A percentile compares a stretch with the other conserved stretches of the same genome.
Conservation (phyloP, 1,140 invertebrate species). For the Acromyrmex charruanus region DNA sequence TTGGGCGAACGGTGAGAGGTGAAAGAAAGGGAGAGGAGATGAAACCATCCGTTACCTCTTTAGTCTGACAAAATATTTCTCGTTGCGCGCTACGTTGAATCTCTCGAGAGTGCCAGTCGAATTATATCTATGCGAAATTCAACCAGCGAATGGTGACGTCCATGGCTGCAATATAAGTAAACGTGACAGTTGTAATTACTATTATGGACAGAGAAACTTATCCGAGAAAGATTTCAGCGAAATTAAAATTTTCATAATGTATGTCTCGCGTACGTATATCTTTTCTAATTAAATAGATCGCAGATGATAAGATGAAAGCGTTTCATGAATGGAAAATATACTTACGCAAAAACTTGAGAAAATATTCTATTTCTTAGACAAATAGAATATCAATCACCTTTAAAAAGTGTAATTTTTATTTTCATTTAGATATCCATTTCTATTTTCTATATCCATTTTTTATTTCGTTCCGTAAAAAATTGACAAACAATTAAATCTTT, state of each 20-base stretch:
- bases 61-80: constrained; percentile 81
- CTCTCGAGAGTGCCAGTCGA: constrained; percentile 67
- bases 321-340: background rate
- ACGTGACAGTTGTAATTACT: constrained; percentile 64
- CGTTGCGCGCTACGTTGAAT: constrained; percentile 70
- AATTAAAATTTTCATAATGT: constrained; percentile 54
- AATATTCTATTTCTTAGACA: background rate
- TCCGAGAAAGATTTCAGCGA: constrained; percentile 45
- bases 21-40: constrained; percentile 66
- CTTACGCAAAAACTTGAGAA: background rate
- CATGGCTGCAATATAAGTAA: constrained; percentile 57
- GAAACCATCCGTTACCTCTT: constrained; percentile 73
- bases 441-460: background rate
- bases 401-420: background rate
- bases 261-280: background rate
- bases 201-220: constrained; percentile 29
- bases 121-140: constrained; percentile 61
- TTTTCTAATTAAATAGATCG: constrained; percentile 8
- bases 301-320: background rate
- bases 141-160: constrained; percentile 67
- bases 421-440: constrained; percentile 4
- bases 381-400: background rate
- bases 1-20: constrained; percentile 44
- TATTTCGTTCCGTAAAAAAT: background rate
- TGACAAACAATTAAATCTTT: background rate